Evolutionary conservation across 2,113 vertebrate species (phyloP), one percentile per base, ranked within the genome.

Genomic region (Pristiophorus japonicus): DNA sequence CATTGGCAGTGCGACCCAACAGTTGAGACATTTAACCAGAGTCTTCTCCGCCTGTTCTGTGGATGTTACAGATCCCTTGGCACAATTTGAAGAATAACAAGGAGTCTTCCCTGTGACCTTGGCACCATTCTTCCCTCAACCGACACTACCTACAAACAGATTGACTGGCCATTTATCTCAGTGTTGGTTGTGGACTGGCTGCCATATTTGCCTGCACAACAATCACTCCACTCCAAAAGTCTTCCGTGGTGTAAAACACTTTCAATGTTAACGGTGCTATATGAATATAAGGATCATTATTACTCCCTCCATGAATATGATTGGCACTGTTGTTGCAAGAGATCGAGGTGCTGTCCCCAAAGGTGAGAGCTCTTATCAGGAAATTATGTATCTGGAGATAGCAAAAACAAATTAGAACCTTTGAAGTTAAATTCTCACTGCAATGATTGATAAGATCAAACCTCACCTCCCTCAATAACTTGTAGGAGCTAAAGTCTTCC

Each of bases 401-500:
- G 59, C 88, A 92, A 92, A 92, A 92, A 22, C 63, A 42, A 81
- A 81, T 42, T 5, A 0, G 34, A 92, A 62, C 55, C 88, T 65
- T 7, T 92, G 88, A 91, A 16, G 18, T 63, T 63, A 38, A 92
- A n/a, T 63, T 92, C 16, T 24, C 18, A n/a, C 8, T 92, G 10
- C 16, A 63, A 63, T 63, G 59, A 63, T 92, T n/a, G 62, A 18
- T 38, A 14, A 92, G 88, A 92, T 92, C 88, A 91, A 91, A 91
- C 59, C 38, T 27, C 55, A n/a, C n/a, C 30, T 63, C 88, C 55
- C 34, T 92, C 55, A 22, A 22, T 65, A 34, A 42, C 88, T 62
- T 38, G 88, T 22, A 92, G 62, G 59, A 38, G 59, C 59, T 91
- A 38, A 22, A 38, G 4, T 30, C 55, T 91, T 63, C 59, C 59